Evolutionary conservation across 2,888 invertebrate species (phyloP).

Genomic region (Limnephilus marmoratus): DNA sequence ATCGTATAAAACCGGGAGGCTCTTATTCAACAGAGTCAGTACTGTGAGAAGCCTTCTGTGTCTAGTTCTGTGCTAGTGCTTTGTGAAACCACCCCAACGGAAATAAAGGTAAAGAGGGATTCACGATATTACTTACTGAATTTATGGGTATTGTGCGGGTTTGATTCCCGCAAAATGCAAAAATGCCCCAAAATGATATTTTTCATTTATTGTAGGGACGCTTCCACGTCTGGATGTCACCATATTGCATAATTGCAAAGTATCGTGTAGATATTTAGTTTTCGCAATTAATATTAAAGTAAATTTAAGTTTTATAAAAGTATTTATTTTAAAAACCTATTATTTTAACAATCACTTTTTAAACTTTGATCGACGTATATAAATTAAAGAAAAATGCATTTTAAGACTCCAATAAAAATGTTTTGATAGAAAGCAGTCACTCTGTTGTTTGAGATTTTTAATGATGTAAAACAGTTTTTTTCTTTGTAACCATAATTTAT

Average conservation of each 20-base stretch:
- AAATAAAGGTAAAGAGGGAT: constrained; percentile 17
- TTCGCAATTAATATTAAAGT: background rate
- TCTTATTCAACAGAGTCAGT: constrained; percentile 54
- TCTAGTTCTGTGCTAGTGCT: constrained; percentile 50
- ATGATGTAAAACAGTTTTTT: too few species aligned
- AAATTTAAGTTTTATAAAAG: too few species aligned
- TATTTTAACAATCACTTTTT: too few species aligned
- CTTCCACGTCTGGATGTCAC: background rate
- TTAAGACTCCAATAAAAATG: too few species aligned
- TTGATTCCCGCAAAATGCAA: background rate
- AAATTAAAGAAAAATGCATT: too few species aligned
- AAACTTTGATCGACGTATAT: too few species aligned
- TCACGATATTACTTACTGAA: background rate
- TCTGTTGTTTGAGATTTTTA: too few species aligned
- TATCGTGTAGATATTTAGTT: background rate
- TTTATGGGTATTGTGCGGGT: background rate
- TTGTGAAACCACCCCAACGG: constrained; percentile 35
- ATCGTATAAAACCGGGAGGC: constrained; percentile 59
- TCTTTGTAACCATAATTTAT: too few species aligned
- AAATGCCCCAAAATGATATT: background rate
- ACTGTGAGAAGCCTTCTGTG: constrained; percentile 59
- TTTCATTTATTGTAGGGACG: background rate
- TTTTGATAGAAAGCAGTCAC: too few species aligned
- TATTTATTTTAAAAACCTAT: too few species aligned
- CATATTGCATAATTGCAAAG: background rate